Evolutionary conservation across 2,888 invertebrate genomes (phyloP).

Genomic region (Eustalomyia histrio): DNA sequence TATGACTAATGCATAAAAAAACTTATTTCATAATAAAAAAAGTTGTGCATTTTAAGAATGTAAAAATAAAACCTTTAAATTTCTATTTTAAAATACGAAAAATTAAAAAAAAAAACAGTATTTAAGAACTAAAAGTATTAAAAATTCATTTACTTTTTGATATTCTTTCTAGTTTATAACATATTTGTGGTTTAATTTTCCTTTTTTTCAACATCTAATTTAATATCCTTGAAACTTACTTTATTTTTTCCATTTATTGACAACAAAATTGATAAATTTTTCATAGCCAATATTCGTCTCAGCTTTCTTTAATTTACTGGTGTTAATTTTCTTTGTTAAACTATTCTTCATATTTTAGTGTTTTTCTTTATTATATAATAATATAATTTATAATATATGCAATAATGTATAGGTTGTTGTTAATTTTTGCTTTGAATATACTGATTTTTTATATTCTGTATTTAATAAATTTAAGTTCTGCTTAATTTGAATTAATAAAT

Average conservation of each 20-base stretch:
- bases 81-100: no score
- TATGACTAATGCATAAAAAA: background rate
- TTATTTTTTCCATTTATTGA: background rate
- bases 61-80: background rate
- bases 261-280: background rate
- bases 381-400: constrained; percentile 71
- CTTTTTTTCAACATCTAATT: no score
- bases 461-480: constrained; percentile 50
- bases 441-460: constrained; percentile 41
- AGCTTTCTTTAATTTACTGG: background rate
- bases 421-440: constrained; percentile 45
- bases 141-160: no score
- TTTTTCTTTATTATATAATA: constrained; percentile 76
- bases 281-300: background rate
- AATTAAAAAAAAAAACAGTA: no score
- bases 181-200: no score
- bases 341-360: constrained; percentile 44
- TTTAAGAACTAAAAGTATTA: background rate
- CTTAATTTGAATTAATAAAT: constrained; percentile 43
- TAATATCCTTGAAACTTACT: no score
- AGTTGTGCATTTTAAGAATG: background rate
- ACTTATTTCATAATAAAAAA: background rate
- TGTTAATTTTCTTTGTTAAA: background rate
- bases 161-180: no score
- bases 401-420: constrained; percentile 60